Percentiles rank a stretch among this genome's conserved stretches.
Evolutionary conservation across 2,113 vertebrate species (phyloP).

Genomic region (Ochotona princeps): DNA sequence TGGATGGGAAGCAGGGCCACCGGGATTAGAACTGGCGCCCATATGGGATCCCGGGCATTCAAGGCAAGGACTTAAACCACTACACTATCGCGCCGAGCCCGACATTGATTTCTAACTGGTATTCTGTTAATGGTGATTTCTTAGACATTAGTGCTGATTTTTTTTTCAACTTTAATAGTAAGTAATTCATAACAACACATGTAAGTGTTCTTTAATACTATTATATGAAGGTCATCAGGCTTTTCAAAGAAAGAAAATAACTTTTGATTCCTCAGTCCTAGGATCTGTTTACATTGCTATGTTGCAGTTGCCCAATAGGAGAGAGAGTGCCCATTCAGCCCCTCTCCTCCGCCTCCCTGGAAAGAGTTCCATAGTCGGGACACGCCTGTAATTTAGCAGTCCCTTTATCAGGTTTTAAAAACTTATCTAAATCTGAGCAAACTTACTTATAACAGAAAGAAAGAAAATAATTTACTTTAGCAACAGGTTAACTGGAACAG

Average conservation of each 20-base stretch:
- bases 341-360: background rate
- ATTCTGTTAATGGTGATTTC: slow-evolving; percentile 6
- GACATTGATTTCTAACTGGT: slow-evolving; percentile 32
- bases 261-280: background rate
- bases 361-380: slow-evolving; percentile 41
- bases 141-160: background rate
- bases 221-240: background rate
- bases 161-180: slow-evolving; percentile 1
- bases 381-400: slow-evolving; percentile 43
- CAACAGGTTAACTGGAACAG: slow-evolving; percentile 44
- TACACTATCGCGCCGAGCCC: too few relatives aligned
- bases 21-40: too few relatives aligned
- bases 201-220: background rate
- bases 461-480: slow-evolving; percentile 50
- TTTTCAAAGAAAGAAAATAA: slow-evolving; percentile 13
- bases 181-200: slow-evolving; percentile 10
- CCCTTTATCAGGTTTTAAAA: slow-evolving; percentile 32
- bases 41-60: too few relatives aligned
- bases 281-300: slow-evolving; percentile 17
- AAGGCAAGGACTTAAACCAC: too few relatives aligned
- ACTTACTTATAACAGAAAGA: slow-evolving; percentile 34
- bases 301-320: background rate
- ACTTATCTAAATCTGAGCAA: slow-evolving; percentile 48
- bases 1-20: too few relatives aligned
- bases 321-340: slow-evolving; percentile 13